Percentiles rank a stretch among this genome's conserved stretches.
Evolutionary conservation across 2,113 vertebrate species (phyloP).

Genomic region (Strix aluco): DNA sequence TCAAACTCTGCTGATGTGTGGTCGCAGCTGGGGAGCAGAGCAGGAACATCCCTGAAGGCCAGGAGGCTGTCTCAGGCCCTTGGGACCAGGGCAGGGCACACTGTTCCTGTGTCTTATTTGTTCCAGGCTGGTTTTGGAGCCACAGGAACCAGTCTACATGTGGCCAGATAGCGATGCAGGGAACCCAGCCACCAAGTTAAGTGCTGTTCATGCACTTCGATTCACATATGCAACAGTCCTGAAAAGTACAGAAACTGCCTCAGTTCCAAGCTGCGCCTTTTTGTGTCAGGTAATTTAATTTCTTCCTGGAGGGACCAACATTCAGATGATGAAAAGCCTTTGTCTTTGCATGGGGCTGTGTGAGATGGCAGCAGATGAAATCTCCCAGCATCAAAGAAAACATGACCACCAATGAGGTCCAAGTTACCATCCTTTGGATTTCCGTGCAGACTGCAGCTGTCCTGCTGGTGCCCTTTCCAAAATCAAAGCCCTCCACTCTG

Average conservation of each 20-base stretch:
- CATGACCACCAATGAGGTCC: conserved; percentile 62
- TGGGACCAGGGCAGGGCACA: no score
- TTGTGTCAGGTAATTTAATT: conserved; percentile 66
- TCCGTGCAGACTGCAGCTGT: conserved; percentile 50
- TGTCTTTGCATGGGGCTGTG: conserved; percentile 66
- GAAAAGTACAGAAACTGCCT: conserved; percentile 42
- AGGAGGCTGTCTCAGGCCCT: no score
- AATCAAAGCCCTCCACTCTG: no score
- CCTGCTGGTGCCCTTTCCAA: no score
- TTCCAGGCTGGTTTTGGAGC: no score
- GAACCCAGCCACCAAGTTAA: conserved; percentile 21
- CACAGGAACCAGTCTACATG: neutral
- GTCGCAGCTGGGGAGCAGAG: no score
- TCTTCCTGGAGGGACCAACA: conserved; percentile 58
- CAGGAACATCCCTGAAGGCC: no score
- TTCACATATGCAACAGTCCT: conserved; percentile 34
- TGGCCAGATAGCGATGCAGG: neutral
- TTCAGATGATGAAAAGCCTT: conserved; percentile 73
- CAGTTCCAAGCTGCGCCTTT: conserved; percentile 56
- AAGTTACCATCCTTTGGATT: conserved; percentile 65
- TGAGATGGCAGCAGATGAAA: conserved; percentile 65
- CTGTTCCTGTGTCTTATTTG: no score
- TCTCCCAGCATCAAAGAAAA: conserved; percentile 69
- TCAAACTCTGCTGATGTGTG: neutral
- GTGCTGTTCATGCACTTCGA: conserved; percentile 35